Evolutionary conservation across 2,888 invertebrate species (phyloP), one percentile per base, ranked within the genome.

Genomic region (Chirona hameri): DNA sequence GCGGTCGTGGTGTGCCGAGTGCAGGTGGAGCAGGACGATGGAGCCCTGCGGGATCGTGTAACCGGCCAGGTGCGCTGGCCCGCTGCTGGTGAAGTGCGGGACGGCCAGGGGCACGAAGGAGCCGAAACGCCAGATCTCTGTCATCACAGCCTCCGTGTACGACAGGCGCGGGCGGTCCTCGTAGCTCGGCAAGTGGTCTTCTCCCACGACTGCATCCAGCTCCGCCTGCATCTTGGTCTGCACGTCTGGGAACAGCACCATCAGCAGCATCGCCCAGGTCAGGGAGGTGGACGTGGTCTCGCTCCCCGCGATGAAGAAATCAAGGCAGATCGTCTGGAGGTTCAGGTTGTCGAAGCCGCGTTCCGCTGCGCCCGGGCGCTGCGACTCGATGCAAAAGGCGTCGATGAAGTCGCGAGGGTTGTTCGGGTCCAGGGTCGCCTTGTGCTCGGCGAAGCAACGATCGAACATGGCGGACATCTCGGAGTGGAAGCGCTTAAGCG

Each of bases 401-500:
- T 76, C 76, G 21, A 76, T 39, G 24, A 76, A 76, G 76, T 76
- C 76, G 21, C 76, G 31, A 15, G 76, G 31, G 27, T 72, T 24
- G 29, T 57, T 18, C 18, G 21, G 57, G 52, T 83, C 83, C 21
- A 83, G 79, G 24, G 24, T 79, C 15, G 31, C 27, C n/a, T 31
- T 65, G 60, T 83, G 83, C 31, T 83, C 52, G 14, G n/a, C 21
- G n/a, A 83, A 69, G 27, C 29, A 27, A n/a, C 24, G 48, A 27
- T 27, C 24, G 24, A 83, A 52, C 46, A 82, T 31, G 12, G 5
- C 60, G 46, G 14, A 15, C 31, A 81, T 81, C 31, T 55, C 31
- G 7, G 31, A 18, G 31, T 21, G 15, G 39, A 10, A 39, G 18
- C 91, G 90, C 31, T 94, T 88, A 85, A 94, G 95, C 15, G 91